Evolutionary conservation across 2,797 vertebrate genomes (phyloP).

Genomic region (Clarias pachynema): DNA sequence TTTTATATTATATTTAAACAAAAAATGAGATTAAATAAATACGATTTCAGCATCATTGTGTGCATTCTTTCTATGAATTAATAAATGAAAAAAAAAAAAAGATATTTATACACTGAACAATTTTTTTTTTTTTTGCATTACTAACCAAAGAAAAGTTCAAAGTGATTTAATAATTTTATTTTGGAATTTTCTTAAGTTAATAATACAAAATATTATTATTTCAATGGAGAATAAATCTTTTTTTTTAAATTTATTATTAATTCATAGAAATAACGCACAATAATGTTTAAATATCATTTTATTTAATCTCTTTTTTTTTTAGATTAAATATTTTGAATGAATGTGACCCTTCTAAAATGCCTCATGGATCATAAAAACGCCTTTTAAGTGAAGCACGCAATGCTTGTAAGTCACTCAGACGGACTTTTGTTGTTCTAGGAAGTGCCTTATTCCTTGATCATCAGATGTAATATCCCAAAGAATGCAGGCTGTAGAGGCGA

Average conservation of each 20-base stretch:
- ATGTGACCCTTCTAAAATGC: neutral
- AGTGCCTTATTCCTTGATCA: conserved; percentile 44
- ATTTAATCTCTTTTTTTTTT: too few relatives aligned
- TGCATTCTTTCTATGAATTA: neutral
- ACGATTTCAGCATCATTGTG: neutral
- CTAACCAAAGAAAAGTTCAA: neutral
- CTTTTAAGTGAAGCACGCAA: neutral
- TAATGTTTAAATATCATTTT: too few relatives aligned
- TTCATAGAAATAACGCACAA: too few relatives aligned
- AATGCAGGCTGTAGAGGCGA: conserved; percentile 51
- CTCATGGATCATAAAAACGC: neutral
- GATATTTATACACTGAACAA: neutral
- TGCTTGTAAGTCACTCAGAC: neutral
- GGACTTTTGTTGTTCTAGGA: conserved; percentile 55
- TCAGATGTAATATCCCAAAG: conserved; percentile 55
- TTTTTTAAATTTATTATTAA: too few relatives aligned
- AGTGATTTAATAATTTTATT: too few relatives aligned
- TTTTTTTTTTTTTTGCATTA: neutral
- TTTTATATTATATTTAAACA: neutral
- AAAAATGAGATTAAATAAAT: neutral
- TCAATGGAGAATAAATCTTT: too few relatives aligned
- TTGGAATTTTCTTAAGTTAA: too few relatives aligned
- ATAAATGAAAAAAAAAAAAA: neutral
- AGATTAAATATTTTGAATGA: too few relatives aligned
- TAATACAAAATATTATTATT: too few relatives aligned